phyloP scores from a whole-genome alignment of 1,140 invertebrate genomes.

The Metopolophium dirhodum region DNA sequence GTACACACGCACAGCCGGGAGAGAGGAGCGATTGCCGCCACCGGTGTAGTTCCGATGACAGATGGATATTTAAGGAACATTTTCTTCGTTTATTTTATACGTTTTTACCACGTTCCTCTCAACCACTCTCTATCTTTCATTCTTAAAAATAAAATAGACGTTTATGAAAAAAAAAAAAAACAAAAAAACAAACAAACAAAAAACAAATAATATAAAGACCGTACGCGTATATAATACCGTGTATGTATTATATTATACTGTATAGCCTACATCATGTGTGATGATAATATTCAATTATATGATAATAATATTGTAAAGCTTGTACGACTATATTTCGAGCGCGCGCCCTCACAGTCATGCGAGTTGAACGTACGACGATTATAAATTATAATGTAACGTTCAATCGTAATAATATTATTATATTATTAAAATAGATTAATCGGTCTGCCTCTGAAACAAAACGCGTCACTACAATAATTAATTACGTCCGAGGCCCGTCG shows the following conservation, averaged over 20 bases:
- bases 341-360: background rate
- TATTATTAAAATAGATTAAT: background rate
- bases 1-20: background rate
- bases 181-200: background rate
- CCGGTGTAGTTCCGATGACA: constrained; percentile 44
- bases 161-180: constrained; percentile 11
- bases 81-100: constrained; percentile 30
- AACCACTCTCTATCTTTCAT: background rate
- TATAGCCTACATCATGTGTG: background rate
- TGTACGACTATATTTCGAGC: background rate
- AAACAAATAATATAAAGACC: constrained; percentile 17
- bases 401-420: background rate
- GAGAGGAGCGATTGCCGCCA: constrained; percentile 23
- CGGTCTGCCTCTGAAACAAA: background rate
- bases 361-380: constrained; percentile 21
- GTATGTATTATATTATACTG: too few species aligned
- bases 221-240: background rate
- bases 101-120: background rate
- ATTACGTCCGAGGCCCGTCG: background rate
- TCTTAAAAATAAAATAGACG: constrained; percentile 43
- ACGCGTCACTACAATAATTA: constrained; percentile 7
- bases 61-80: constrained; percentile 56
- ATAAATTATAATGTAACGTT: background rate
- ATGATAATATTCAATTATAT: background rate
- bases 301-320: background rate